Conservation (phyloP, 2,888 invertebrate genomes). For the Anaspis maculata region DNA sequence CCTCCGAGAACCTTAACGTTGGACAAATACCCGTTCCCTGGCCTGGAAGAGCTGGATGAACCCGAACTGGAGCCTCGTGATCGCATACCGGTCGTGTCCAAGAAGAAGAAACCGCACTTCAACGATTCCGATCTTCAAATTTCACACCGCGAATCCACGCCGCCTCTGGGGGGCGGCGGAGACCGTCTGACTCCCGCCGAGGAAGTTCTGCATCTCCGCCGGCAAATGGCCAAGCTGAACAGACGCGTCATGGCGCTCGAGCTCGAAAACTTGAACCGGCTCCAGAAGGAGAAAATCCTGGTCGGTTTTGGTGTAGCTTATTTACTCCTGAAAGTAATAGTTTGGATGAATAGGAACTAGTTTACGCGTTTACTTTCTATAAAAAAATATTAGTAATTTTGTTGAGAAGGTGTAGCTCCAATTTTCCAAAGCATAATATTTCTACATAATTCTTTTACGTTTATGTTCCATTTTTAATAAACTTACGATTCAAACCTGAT, state of each 20-base stretch:
- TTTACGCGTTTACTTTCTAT: too few relatives aligned
- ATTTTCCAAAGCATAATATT: too few relatives aligned
- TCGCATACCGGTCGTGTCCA: constrained; percentile 27
- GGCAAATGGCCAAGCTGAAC: constrained; percentile 81
- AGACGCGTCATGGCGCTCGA: constrained; percentile 81
- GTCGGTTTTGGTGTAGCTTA: constrained; percentile 80
- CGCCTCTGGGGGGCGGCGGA: constrained; percentile 28
- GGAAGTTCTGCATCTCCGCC: constrained; percentile 73
- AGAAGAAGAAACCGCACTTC: constrained; percentile 27
- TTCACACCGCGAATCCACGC: constrained; percentile 28
- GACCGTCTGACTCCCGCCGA: constrained; percentile 65
- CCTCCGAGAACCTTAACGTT: constrained; percentile 84
- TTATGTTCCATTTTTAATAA: too few relatives aligned
- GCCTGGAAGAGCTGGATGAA: constrained; percentile 43
- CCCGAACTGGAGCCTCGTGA: constrained; percentile 43
- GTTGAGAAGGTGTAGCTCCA: too few relatives aligned
- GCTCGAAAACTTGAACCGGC: constrained; percentile 72
- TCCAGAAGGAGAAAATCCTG: constrained; percentile 79
- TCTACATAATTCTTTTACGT: too few relatives aligned
- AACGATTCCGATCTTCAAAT: constrained; percentile 28
- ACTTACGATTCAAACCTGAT: too few relatives aligned
- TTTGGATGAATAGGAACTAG: constrained; percentile 62
- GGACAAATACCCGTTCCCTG: constrained; percentile 75
- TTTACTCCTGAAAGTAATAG: constrained; percentile 74
- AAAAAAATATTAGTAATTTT: too few relatives aligned